phyloP scores from a whole-genome alignment of 2,888 invertebrate species.

The Busseola fusca region DNA sequence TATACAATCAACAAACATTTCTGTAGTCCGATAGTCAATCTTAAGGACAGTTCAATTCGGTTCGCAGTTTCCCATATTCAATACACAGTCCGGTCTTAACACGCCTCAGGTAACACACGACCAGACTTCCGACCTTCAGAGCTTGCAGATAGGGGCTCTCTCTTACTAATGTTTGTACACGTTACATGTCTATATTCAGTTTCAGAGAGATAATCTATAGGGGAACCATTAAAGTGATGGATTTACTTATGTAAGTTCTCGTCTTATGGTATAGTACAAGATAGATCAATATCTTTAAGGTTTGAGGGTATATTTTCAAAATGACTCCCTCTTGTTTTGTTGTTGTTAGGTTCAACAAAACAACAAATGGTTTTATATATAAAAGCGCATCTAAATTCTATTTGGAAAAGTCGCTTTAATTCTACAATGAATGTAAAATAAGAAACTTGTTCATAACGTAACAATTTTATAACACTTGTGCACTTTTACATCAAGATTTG shows the following conservation, averaged over 20 bases:
- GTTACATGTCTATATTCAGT: constrained; percentile 8
- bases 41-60: constrained; percentile 22
- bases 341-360: neutral
- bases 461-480: constrained; percentile 24
- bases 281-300: neutral
- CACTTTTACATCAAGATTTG: constrained; percentile 16
- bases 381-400: neutral
- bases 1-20: neutral
- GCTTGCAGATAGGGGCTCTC: neutral
- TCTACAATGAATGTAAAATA: constrained; percentile 6
- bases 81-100: constrained; percentile 28
- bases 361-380: neutral
- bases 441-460: constrained; percentile 14
- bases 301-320: neutral
- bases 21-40: constrained; percentile 10
- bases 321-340: neutral
- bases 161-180: constrained; percentile 13
- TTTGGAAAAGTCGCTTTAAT: neutral
- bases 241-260: constrained; percentile 14
- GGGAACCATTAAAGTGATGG: constrained; percentile 32
- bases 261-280: neutral
- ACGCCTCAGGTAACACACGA: constrained; percentile 26
- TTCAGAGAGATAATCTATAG: constrained; percentile 22
- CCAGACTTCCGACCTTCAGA: neutral
- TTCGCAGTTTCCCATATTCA: constrained; percentile 14